These are phyloP conservation scores for Pocillopora damicornis DNA, from an alignment of 64 coral and sea anemone species.

Conservation along the genomic window DNA sequence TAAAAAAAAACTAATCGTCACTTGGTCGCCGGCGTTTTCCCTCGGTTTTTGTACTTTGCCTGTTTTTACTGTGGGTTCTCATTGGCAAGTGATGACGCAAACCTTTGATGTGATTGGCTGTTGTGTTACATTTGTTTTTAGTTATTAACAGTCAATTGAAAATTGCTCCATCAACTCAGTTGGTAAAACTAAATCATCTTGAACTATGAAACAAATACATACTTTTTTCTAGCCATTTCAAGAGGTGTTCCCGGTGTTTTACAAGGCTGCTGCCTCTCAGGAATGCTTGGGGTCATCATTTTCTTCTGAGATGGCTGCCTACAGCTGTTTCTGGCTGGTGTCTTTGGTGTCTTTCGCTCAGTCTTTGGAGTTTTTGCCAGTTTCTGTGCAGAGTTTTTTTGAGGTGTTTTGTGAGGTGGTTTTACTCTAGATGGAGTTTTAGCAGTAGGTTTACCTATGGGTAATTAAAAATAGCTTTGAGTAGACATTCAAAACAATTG, in stretches of 20 bases:
- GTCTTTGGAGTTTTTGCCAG: neutral
- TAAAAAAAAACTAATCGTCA: too few species aligned
- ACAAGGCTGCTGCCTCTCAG: slow-evolving; percentile 59
- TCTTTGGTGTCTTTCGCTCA: slow-evolving; percentile 48
- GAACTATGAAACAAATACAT: neutral
- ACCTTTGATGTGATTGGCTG: too few species aligned
- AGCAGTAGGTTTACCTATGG: neutral
- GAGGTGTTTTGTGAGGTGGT: neutral
- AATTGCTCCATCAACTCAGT: too few species aligned
- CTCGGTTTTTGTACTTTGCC: too few species aligned
- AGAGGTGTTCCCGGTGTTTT: slow-evolving; percentile 84
- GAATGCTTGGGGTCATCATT: slow-evolving; percentile 85
- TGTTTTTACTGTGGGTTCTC: too few species aligned
- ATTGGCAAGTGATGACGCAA: too few species aligned
- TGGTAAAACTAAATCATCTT: too few species aligned
- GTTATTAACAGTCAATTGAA: too few species aligned
- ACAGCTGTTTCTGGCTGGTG: neutral
- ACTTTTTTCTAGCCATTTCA: slow-evolving; percentile 87
- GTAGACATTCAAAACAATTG: neutral
- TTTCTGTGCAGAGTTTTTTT: neutral
- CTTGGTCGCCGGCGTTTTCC: too few species aligned
- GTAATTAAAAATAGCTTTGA: too few species aligned
- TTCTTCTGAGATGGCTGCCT: slow-evolving; percentile 62
- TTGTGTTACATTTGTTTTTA: too few species aligned
- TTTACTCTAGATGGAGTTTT: slow-evolving; percentile 13